Evolutionary conservation across 2,797 vertebrate species (phyloP).

Genomic region (Eulemur albifrons): DNA sequence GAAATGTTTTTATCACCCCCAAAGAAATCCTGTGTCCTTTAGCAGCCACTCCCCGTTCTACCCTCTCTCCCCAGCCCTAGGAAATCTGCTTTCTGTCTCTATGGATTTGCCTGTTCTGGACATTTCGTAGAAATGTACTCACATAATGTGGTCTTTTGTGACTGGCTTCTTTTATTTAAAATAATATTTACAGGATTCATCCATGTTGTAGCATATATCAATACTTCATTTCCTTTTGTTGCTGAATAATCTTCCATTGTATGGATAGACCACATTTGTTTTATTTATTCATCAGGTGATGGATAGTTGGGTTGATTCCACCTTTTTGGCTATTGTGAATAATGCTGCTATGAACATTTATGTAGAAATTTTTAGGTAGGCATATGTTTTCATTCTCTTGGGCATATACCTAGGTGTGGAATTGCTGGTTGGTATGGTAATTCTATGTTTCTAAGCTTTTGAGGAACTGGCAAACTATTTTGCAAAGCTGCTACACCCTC

Average conservation of each 20-base stretch:
- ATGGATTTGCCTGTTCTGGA: conserved; percentile 4
- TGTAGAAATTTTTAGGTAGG: neutral
- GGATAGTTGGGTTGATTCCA: neutral
- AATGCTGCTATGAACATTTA: neutral
- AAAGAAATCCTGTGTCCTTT: neutral
- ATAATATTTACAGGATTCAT: neutral
- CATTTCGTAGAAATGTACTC: neutral
- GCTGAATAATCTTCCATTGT: neutral
- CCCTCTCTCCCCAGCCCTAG: neutral
- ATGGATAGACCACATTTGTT: neutral
- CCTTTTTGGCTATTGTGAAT: neutral
- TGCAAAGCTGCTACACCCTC: neutral
- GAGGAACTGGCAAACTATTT: neutral
- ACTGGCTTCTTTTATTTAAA: conserved; percentile 26
- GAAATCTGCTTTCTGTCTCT: neutral
- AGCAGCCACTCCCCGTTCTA: neutral
- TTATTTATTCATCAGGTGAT: neutral
- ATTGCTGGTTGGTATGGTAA: neutral
- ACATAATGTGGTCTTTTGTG: neutral
- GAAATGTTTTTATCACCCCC: neutral
- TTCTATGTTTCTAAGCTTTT: neutral
- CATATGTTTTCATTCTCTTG: neutral
- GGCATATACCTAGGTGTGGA: neutral
- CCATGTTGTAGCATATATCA: neutral
- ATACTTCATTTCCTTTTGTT: neutral